Conservation (phyloP, 2,888 invertebrate species). For the Teinopalpus imperialis region DNA sequence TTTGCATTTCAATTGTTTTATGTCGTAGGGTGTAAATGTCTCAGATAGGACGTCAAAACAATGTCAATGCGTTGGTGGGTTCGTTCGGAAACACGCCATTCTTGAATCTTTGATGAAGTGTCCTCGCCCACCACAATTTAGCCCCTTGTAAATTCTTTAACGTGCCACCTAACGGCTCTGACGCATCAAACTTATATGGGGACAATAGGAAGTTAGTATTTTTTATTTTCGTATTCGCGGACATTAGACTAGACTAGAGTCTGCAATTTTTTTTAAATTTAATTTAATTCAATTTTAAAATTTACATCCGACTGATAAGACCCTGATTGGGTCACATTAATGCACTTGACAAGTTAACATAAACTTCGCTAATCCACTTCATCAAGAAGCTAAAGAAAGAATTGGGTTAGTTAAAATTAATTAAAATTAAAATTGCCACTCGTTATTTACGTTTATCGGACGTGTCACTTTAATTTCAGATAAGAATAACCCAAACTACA, state of each 20-base stretch:
- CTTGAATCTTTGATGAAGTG: slow-evolving; percentile 25
- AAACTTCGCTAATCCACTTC: too few species aligned
- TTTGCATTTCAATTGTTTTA: too few species aligned
- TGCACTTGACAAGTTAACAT: too few species aligned
- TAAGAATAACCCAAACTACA: slow-evolving; percentile 12
- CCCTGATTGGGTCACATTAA: too few species aligned
- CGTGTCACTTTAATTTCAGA: slow-evolving; percentile 15
- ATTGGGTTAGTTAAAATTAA: slow-evolving; percentile 16
- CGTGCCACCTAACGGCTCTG: slow-evolving; percentile 41
- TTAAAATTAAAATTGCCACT: slow-evolving; percentile 9
- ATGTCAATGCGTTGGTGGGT: background rate
- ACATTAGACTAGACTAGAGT: too few species aligned
- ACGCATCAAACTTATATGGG: slow-evolving; percentile 35
- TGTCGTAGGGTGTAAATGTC: slow-evolving; percentile 24
- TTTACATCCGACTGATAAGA: too few species aligned
- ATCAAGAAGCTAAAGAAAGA: too few species aligned
- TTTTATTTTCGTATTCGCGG: too few species aligned
- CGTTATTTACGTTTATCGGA: slow-evolving; percentile 16
- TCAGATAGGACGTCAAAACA: slow-evolving; percentile 7
- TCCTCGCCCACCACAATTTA: slow-evolving; percentile 33
- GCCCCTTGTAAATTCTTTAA: slow-evolving; percentile 45
- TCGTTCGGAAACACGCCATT: slow-evolving; percentile 27
- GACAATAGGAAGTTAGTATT: too few species aligned
- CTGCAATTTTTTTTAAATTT: too few species aligned
- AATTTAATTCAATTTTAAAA: too few species aligned